Conservation (phyloP, 1,140 invertebrate genomes). For the Drosophila ironensis region DNA sequence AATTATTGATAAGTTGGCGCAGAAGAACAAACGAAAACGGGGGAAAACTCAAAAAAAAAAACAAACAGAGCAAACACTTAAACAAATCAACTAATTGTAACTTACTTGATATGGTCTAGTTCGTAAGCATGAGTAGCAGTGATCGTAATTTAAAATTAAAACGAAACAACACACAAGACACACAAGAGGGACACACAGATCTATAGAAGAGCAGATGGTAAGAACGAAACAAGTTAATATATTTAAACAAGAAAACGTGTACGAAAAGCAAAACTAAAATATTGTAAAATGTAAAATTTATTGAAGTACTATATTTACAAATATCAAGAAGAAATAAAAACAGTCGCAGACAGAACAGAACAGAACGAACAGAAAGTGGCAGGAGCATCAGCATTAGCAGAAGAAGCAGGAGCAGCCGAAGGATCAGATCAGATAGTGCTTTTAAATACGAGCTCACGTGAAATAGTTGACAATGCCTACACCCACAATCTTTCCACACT, state of each 20-base stretch:
- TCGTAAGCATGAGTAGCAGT: conserved; percentile 74
- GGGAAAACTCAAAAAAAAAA: conserved; percentile 22
- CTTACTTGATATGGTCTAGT: conserved; percentile 73
- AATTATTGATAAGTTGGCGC: conserved; percentile 76
- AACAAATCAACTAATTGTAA: conserved; percentile 59
- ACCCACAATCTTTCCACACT: conserved; percentile 58
- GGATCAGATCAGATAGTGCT: no score
- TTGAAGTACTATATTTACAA: conserved; percentile 58
- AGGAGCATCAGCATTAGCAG: conserved; percentile 1
- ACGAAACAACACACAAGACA: conserved; percentile 15
- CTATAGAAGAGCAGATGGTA: conserved; percentile 42
- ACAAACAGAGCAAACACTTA: conserved; percentile 14
- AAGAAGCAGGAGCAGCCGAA: not conserved
- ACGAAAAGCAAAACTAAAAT: conserved; percentile 77
- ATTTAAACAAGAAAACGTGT: conserved; percentile 65
- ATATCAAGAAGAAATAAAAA: conserved; percentile 34
- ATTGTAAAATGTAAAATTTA: conserved; percentile 69
- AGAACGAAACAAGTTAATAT: conserved; percentile 38
- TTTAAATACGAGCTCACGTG: conserved; percentile 10
- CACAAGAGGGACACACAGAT: conserved; percentile 12
- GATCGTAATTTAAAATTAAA: conserved; percentile 80
- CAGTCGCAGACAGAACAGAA: conserved; percentile 2
- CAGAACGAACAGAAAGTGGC: no score
- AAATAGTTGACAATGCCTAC: conserved; percentile 19
- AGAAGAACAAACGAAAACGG: conserved; percentile 62